Base-by-base conservation (phyloP, 1,140 invertebrate species). In the Lepidostoma basale region DNA sequence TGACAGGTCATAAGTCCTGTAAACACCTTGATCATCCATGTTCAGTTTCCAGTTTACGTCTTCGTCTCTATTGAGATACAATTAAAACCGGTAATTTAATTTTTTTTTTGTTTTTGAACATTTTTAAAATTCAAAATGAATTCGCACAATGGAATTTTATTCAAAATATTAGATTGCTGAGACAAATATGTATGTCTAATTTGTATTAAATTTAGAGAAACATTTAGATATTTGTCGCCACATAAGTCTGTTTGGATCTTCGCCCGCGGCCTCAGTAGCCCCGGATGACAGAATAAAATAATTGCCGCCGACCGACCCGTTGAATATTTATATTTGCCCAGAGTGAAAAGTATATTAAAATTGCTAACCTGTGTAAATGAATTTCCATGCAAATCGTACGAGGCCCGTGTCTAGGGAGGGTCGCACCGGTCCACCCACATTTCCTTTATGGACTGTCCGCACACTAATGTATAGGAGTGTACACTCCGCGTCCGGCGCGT, bases 281-380 rank as follows among this genome's bases (percentile, higher is more conserved):
- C 44, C 16, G 44, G 49, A 54, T 20, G 33, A 58, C n/a, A 20
- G 18, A 62, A 62, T 60, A 59, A 49, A 64, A 65, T 64, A 63
- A 69, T 64, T 64, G 68, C 49, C 36, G 22, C 49, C 26, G 30
- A 65, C 45, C 62, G 23, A 18, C 3, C 66, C 67, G 67, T 63
- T 68, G 68, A 69, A 69, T 69, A 69, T 69, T 63, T 64, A 69
- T 69, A 64, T 58, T 14, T 33, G 60, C 16, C 49, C 60, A 44
- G 62, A 64, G 68, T 64, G 68, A 65, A 69, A 69, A 69, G 68
- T 69, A 63, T 62, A 62, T 62, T 68, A 68, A 68, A 68, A 68
- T 68, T 54, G 67, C 67, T 68, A 68, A 68, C 67, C 67, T 68
- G 67, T 68, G 68, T 69, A 69, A 69, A 69, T 69, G 68, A 49